Percentiles rank a stretch among this genome's conserved stretches.
These are phyloP conservation scores for Parazoanthus darwini DNA, from an alignment of 92 coral and sea anemone genomes.

Conservation along the genomic window DNA sequence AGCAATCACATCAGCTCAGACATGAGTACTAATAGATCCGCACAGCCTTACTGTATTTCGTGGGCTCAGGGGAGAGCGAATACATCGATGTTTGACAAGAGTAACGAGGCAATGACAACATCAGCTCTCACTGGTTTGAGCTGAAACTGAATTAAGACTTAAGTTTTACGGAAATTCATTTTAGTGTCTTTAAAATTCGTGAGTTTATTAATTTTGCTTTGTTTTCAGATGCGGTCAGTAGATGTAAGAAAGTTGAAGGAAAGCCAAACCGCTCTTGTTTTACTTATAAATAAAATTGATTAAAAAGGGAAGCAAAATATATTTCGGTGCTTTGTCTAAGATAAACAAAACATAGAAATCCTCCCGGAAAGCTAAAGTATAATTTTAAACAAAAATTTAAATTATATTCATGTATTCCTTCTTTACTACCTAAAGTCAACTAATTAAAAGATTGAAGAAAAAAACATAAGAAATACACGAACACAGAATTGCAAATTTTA, in stretches of 20 bases:
- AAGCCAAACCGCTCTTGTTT: too few relatives aligned
- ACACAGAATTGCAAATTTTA: not conserved
- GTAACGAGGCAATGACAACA: constrained; percentile 1
- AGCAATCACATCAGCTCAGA: constrained; percentile 22
- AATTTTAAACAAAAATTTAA: not conserved
- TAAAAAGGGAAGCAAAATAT: too few relatives aligned
- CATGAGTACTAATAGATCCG: not conserved
- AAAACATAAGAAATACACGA: too few relatives aligned
- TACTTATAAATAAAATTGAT: too few relatives aligned
- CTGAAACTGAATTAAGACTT: not conserved
- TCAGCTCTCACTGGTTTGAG: not conserved
- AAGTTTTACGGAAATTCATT: too few relatives aligned
- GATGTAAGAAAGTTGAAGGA: not conserved
- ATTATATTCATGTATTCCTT: not conserved
- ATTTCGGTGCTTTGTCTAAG: not conserved
- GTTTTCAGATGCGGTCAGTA: not conserved
- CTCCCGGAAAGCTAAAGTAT: not conserved
- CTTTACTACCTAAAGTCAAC: not conserved
- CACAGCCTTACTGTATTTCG: not conserved
- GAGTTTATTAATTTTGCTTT: not conserved
- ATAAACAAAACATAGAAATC: not conserved
- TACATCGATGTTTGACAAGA: constrained; percentile 5
- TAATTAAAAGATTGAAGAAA: not conserved
- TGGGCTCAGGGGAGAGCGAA: constrained; percentile 45
- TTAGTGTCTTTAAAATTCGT: not conserved